Evolutionary conservation across 2,797 vertebrate species (phyloP), one percentile per base, ranked within the genome.

Genomic region (Myotis pilosus): DNA sequence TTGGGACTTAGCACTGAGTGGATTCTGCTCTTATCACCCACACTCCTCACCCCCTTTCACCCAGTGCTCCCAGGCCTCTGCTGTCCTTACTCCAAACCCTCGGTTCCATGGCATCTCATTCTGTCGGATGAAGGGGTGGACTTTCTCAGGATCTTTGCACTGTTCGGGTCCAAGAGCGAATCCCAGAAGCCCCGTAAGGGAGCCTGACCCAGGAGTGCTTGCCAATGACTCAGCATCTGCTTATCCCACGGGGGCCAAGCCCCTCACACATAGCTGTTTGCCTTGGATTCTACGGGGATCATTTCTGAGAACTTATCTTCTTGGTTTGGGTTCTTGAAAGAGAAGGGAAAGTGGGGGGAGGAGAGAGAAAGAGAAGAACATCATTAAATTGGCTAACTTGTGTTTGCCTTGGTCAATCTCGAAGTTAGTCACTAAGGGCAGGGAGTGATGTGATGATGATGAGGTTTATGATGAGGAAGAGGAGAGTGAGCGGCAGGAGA

Each of bases 241-340:
- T 44, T 12, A 30, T 33, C 25, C 30, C 87, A n/a, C 38, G 71
- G 55, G 53, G 0, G 92, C 91, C 96, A 96, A 98, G 87, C 87
- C 72, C 7, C 91, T 0, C 80, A 89, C 95, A 95, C 93, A 91
- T 80, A 95, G 94, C 96, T 94, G 95, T 22, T 25, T 36, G 66
- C 20, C 36, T 71, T 16, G 57, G 92, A 47, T 90, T 96, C 94
- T 12, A 0, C 79, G 84, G 92, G 23, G 53, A 38, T 92, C 84
- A 0, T 0, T 93, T 71, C 0, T 82, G 57, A 49, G 60, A 47
- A n/a, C 9, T 51, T 68, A 28, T 3, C 19, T 5, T 74, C 36
- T 92, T 64, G 8, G 13, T 17, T 87, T 72, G 44, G 95, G 44
- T 47, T 72, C 69, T 97, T 98, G 95, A 97, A 97, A 97, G 19